These are phyloP conservation scores for Psittacara wagleri DNA, from an alignment of 2,113 vertebrate genomes.

Conservation along the genomic window DNA sequence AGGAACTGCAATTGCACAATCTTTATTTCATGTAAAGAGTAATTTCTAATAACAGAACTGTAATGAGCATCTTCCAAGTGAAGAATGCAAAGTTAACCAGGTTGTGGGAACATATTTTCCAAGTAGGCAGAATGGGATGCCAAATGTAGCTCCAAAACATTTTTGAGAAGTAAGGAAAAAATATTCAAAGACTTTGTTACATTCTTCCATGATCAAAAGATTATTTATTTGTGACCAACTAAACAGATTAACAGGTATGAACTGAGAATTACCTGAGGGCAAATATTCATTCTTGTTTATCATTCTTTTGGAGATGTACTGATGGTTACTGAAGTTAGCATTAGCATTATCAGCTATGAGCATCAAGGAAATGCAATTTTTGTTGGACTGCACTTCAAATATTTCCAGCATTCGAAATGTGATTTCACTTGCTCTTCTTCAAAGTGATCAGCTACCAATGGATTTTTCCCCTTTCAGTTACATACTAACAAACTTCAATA, in stretches of 20 bases:
- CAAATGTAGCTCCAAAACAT: neutral
- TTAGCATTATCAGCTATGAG: neutral
- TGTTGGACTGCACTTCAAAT: neutral
- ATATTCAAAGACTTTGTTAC: neutral
- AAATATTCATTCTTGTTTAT: neutral
- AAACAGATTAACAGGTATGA: neutral
- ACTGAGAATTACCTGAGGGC: neutral
- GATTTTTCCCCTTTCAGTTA: neutral
- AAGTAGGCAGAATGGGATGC: neutral
- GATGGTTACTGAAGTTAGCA: neutral
- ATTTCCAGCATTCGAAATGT: neutral
- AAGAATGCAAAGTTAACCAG: neutral
- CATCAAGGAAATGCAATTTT: neutral
- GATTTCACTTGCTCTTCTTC: neutral
- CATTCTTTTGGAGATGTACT: neutral
- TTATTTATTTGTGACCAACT: neutral
- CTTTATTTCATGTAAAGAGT: neutral
- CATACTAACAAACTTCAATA: neutral
- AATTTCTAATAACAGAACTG: neutral
- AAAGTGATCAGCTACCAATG: neutral
- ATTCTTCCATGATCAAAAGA: neutral
- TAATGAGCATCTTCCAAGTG: neutral
- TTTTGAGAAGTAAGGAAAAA: neutral
- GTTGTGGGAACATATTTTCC: neutral
- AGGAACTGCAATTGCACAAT: neutral